Evolutionary conservation across 1,140 invertebrate genomes (phyloP).

Genomic region (Atta cephalotes): DNA sequence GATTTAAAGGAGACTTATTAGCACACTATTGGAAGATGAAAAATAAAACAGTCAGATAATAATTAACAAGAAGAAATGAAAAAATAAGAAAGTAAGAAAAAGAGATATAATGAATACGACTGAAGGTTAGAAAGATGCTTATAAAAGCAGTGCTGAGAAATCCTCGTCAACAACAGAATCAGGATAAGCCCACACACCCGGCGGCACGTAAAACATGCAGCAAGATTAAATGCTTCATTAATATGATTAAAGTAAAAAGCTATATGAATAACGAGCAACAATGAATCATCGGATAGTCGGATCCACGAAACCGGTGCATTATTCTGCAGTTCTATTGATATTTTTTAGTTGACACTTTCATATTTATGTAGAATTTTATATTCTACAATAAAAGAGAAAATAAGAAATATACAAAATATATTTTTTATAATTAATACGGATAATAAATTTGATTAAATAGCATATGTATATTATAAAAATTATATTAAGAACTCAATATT

Average conservation of each 20-base stretch:
- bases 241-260: slow-evolving; percentile 87
- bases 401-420: background rate
- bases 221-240: slow-evolving; percentile 86
- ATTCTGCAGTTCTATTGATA: background rate
- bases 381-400: background rate
- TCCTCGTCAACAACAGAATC: slow-evolving; percentile 81
- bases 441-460: slow-evolving; percentile 1
- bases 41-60: slow-evolving; percentile 64
- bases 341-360: slow-evolving; percentile 1
- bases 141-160: slow-evolving; percentile 73
- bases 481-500: background rate
- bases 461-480: background rate
- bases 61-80: slow-evolving; percentile 42
- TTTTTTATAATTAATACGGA: background rate
- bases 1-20: slow-evolving; percentile 81
- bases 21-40: slow-evolving; percentile 66
- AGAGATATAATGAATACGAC: background rate
- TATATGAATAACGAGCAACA: slow-evolving; percentile 84
- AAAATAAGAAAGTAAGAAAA: background rate
- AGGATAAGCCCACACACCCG: slow-evolving; percentile 83
- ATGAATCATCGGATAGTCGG: slow-evolving; percentile 81
- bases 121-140: slow-evolving; percentile 50
- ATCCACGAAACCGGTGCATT: slow-evolving; percentile 8
- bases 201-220: slow-evolving; percentile 85
- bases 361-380: slow-evolving; percentile 19